Evolutionary conservation across 23 tunicate species (phyloP).

Genomic region (Styela plicata): DNA sequence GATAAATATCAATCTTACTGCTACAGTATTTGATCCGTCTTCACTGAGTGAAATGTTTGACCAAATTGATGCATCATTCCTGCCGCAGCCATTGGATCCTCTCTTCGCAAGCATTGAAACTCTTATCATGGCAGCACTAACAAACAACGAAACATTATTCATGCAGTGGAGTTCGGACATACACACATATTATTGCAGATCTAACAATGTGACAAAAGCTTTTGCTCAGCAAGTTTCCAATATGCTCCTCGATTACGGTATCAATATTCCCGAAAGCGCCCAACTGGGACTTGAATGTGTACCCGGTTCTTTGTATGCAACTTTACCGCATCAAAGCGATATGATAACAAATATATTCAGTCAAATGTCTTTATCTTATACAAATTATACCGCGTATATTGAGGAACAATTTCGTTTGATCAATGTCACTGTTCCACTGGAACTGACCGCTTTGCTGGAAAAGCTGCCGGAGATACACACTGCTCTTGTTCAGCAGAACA

Average conservation of each 20-base stretch:
- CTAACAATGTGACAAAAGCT: background rate
- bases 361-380: background rate
- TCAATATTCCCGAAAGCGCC: background rate
- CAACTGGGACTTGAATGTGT: conserved; percentile 5
- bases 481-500: background rate
- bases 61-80: background rate
- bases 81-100: background rate
- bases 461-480: background rate
- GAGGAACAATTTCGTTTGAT: too few relatives aligned
- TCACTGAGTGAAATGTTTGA: background rate
- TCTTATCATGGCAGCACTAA: background rate
- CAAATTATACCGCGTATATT: conserved; percentile 1
- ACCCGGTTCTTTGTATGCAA: conserved; percentile 3
- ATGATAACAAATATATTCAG: background rate
- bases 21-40: background rate
- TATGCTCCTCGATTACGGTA: background rate
- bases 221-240: background rate
- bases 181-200: background rate
- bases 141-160: background rate
- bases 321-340: conserved; percentile 1
- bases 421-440: background rate
- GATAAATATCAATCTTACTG: background rate
- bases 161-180: background rate
- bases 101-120: background rate
- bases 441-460: background rate